A percentile compares a stretch with the other conserved stretches of the same genome.
Conservation (phyloP, 2,797 vertebrate species). For the Ispidina picta region DNA sequence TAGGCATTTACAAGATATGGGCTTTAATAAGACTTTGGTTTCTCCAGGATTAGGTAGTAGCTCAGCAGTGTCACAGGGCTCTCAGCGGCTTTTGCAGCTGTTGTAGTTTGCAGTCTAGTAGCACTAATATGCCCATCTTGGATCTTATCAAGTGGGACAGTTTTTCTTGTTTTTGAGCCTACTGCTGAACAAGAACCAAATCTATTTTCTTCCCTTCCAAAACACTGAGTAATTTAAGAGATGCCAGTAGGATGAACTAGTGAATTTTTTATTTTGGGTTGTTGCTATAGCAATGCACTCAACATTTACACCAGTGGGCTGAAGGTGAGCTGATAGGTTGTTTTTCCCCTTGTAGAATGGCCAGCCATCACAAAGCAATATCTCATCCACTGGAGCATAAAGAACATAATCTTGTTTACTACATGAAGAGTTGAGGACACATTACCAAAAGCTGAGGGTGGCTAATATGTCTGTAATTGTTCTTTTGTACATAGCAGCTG, state of each 20-base stretch:
- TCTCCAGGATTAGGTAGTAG: background rate
- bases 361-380: background rate
- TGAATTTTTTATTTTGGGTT: background rate
- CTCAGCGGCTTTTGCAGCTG: background rate
- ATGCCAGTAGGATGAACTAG: background rate
- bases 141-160: background rate
- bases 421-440: background rate
- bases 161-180: background rate
- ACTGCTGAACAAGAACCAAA: background rate
- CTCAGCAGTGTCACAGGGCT: background rate
- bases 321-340: background rate
- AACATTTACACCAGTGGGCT: background rate
- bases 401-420: background rate
- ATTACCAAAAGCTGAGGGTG: background rate
- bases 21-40: background rate
- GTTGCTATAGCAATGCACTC: constrained; percentile 27
- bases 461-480: background rate
- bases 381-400: background rate
- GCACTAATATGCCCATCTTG: background rate
- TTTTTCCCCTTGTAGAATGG: background rate
- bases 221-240: background rate
- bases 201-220: background rate
- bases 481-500: background rate
- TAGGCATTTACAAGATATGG: background rate
- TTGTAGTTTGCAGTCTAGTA: background rate